Percentiles rank a stretch among this genome's conserved stretches.
Evolutionary conservation across 1,140 invertebrate genomes (phyloP).

Genomic region (Phymastichus coffea): DNA sequence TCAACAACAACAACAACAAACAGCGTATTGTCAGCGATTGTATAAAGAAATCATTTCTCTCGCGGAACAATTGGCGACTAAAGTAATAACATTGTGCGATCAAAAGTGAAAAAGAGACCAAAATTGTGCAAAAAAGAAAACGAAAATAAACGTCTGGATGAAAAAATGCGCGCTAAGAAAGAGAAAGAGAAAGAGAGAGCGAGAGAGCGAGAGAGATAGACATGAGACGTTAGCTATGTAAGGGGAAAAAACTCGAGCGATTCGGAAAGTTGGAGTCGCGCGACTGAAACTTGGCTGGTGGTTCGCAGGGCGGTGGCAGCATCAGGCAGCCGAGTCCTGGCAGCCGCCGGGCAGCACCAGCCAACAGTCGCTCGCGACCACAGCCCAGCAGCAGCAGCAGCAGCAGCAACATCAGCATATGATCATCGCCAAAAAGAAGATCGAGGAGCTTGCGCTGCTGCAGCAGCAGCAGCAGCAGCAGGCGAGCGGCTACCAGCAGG

Average conservation of each 20-base stretch:
- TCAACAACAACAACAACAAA: too few species aligned
- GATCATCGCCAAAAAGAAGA: conserved; percentile 50
- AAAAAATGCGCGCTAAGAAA: too few species aligned
- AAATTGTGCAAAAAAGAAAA: too few species aligned
- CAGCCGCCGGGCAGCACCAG: not conserved
- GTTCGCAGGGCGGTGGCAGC: conserved; percentile 59
- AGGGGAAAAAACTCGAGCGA: conserved; percentile 40
- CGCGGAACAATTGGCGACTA: too few species aligned
- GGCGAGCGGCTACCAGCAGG: conserved; percentile 29
- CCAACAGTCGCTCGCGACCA: conserved; percentile 42
- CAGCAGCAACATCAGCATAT: conserved; percentile 45
- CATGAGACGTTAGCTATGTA: not conserved
- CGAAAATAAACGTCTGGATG: too few species aligned
- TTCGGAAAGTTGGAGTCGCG: conserved; percentile 53
- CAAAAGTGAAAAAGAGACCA: too few species aligned
- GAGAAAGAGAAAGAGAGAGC: conserved; percentile 15
- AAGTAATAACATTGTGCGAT: too few species aligned
- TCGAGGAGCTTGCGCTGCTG: conserved; percentile 45
- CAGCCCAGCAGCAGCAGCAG: conserved; percentile 34
- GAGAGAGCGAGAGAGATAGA: not conserved
- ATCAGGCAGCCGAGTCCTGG: conserved; percentile 33
- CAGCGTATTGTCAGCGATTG: too few species aligned
- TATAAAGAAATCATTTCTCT: too few species aligned
- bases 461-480: conserved; percentile 37
- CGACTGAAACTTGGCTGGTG: conserved; percentile 56